These are phyloP conservation scores for Odontocerum albicorne DNA, from an alignment of 2,888 invertebrate species.

Conservation along the genomic window DNA sequence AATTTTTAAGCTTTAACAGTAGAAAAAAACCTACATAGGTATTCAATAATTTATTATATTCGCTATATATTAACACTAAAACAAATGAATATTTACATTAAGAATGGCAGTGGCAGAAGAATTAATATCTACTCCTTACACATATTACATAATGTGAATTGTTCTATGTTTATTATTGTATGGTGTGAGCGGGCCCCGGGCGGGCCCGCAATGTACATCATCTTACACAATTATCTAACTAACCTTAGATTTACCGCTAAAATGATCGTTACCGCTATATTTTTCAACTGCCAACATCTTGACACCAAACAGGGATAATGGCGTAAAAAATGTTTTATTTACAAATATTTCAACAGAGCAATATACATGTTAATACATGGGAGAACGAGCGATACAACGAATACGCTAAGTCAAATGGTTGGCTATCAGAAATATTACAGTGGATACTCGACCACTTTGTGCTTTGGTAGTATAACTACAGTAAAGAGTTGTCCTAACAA, in stretches of 20 bases:
- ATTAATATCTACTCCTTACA: conserved; percentile 29
- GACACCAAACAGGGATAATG: neutral
- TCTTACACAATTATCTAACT: neutral
- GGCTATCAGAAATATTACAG: conserved; percentile 13
- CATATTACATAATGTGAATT: conserved; percentile 21
- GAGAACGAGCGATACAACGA: neutral
- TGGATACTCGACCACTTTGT: conserved; percentile 22
- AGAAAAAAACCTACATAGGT: conserved; percentile 21
- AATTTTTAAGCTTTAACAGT: conserved; percentile 23
- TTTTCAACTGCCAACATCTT: neutral
- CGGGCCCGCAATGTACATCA: neutral
- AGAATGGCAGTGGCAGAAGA: conserved; percentile 35
- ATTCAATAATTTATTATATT: conserved; percentile 6
- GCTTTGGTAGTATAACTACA: conserved; percentile 20
- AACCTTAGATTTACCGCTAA: neutral
- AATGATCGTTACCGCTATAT: neutral
- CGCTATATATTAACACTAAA: conserved; percentile 15
- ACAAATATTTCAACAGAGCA: neutral
- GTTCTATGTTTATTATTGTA: conserved; percentile 34
- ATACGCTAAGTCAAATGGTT: neutral
- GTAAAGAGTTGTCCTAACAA: conserved; percentile 18
- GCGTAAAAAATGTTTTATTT: neutral
- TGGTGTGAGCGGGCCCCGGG: neutral
- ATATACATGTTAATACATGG: neutral
- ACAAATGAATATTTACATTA: conserved; percentile 21